Conservation (phyloP, 2,888 invertebrate species). For the Beris chalybata region DNA sequence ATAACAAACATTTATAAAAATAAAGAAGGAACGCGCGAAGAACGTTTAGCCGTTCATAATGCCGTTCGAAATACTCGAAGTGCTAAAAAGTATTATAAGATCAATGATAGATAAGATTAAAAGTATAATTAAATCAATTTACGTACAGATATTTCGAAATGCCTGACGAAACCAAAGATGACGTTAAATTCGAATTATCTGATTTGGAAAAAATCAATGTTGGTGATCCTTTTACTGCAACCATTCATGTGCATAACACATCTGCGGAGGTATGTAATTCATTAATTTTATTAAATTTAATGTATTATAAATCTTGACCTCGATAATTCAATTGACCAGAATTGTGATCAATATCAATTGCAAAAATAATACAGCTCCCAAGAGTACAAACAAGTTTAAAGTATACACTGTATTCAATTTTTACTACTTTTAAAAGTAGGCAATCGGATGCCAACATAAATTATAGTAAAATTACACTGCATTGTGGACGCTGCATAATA, state of each 20-base stretch:
- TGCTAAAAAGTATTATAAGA: slow-evolving; percentile 57
- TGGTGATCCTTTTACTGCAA: slow-evolving; percentile 69
- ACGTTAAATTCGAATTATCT: slow-evolving; percentile 65
- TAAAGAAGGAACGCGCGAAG: slow-evolving; percentile 71
- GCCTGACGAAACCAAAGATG: slow-evolving; percentile 61
- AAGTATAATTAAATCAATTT: background rate
- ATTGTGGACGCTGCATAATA: too few relatives aligned
- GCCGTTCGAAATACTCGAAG: slow-evolving; percentile 70
- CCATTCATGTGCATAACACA: slow-evolving; percentile 67
- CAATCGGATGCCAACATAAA: too few relatives aligned
- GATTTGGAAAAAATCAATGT: slow-evolving; percentile 71
- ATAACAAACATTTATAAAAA: slow-evolving; percentile 72
- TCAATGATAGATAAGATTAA: too few relatives aligned
- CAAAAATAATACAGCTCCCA: too few relatives aligned
- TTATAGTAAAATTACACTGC: too few relatives aligned
- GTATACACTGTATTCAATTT: too few relatives aligned
- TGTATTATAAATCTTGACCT: too few relatives aligned
- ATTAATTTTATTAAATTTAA: too few relatives aligned
- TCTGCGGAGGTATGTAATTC: slow-evolving; percentile 47
- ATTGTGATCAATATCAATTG: too few relatives aligned
- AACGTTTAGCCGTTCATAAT: slow-evolving; percentile 73
- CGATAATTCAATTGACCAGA: too few relatives aligned
- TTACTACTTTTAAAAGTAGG: too few relatives aligned
- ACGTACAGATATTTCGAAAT: slow-evolving; percentile 62
- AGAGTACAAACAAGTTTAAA: too few relatives aligned